Base-by-base conservation (phyloP, 2,888 invertebrate species). In the Pandemis cinnamomeana region DNA sequence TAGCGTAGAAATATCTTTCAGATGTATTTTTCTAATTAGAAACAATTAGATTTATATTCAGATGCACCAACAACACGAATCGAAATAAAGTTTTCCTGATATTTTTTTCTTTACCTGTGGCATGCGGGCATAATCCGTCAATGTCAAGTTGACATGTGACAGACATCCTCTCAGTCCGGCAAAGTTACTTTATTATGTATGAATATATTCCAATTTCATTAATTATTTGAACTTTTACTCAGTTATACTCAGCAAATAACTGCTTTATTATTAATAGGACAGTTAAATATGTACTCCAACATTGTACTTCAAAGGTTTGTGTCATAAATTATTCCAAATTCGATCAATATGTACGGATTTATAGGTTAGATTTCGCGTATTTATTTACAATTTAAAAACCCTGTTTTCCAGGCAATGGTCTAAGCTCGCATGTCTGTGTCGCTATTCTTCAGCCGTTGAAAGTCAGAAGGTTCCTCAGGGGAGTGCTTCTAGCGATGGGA, bases 391-490 rank as follows among this genome's bases (percentile, higher is more conserved):
- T 58, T 69, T 61, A 11, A 27, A n/a, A 55, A 51, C 5, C 48
- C 46, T 7, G 70, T 55, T 75, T 80, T 13, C 53, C 83, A 93
- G 93, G 77, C 91, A 90, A 77, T 92, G 90, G 91, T 82, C 88
- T 72, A 86, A 88, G 77, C 77, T 93, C 11, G 82, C 87, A 2
- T 87, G 87, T 74, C 72, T 93, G 2, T 92, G 89, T 79, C 92
- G 93, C 6, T 85, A 87, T 55, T 77, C 90, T 41, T 80, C 91
- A 1, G 82, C 87, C 20, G 79, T 92, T 74, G 93, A 94, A 83
- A 89, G 90, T 1, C 93, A 93, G 79, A 91, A 88, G 72, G 78
- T 91, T 36, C 91, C 93, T 13, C 89, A 90, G 69, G 79, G 69
- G 10, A 80, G 83, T 78, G 83, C 80, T 75, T 89, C 90, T 1